Evolutionary conservation across 2,888 invertebrate species (phyloP).

Genomic region (Unio pictorum): DNA sequence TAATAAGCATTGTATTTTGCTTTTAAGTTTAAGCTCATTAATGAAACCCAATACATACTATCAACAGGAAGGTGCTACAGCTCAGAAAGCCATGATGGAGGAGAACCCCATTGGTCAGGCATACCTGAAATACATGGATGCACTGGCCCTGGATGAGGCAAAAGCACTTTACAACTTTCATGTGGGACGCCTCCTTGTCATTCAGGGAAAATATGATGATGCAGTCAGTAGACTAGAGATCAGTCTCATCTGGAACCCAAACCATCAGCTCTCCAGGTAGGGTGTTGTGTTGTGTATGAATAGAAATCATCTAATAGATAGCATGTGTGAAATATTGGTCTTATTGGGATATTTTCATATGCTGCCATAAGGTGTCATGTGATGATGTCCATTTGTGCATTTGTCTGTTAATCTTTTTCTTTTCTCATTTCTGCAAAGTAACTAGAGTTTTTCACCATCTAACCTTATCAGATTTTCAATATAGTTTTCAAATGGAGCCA

Average conservation of each 20-base stretch:
- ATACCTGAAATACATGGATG: constrained; percentile 69
- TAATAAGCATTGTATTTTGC: not conserved
- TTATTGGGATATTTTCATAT: too few relatives aligned
- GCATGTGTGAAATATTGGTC: too few relatives aligned
- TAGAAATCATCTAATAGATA: too few relatives aligned
- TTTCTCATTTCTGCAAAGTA: too few relatives aligned
- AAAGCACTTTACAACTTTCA: constrained; percentile 67
- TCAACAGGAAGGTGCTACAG: constrained; percentile 65
- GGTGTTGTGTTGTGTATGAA: too few relatives aligned
- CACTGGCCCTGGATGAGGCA: constrained; percentile 64
- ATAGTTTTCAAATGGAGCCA: too few relatives aligned
- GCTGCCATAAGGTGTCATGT: too few relatives aligned
- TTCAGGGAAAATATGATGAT: constrained; percentile 66
- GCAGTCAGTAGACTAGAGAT: constrained; percentile 65
- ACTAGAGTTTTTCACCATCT: too few relatives aligned
- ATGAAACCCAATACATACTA: too few relatives aligned
- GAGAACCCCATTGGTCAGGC: constrained; percentile 67
- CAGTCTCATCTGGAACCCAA: constrained; percentile 64
- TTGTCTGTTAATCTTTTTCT: too few relatives aligned
- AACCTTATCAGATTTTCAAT: too few relatives aligned
- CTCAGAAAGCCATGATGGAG: constrained; percentile 66
- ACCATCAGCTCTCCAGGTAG: constrained; percentile 64
- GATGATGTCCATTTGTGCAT: too few relatives aligned
- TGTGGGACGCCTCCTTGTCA: constrained; percentile 66
- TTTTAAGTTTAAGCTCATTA: not conserved